A percentile compares a stretch with the other conserved stretches of the same genome.
phyloP scores from a whole-genome alignment of 2,113 vertebrate species.

The Neofelis nebulosa region DNA sequence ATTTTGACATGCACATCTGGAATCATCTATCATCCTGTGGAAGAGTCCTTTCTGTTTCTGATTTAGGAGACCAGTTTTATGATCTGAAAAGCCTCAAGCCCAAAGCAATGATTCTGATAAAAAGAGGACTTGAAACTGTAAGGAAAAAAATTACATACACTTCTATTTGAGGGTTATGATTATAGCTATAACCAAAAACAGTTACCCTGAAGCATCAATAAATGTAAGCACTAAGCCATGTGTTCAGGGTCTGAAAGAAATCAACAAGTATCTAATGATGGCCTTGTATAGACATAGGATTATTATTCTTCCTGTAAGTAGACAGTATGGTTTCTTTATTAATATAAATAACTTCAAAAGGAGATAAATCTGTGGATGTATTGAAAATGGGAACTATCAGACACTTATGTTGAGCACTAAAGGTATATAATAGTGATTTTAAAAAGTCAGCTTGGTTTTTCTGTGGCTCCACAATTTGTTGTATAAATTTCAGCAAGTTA shows the following conservation, averaged over 20 bases:
- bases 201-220: slow-evolving; percentile 38
- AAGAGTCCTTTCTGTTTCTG: background rate
- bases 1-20: slow-evolving; percentile 48
- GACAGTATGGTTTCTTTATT: background rate
- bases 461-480: background rate
- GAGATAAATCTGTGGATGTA: background rate
- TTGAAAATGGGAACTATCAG: background rate
- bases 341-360: background rate
- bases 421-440: background rate
- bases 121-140: slow-evolving; percentile 38
- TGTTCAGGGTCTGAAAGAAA: slow-evolving; percentile 48
- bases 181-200: slow-evolving; percentile 46
- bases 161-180: slow-evolving; percentile 51
- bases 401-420: background rate
- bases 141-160: slow-evolving; percentile 25
- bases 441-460: background rate
- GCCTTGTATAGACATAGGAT: background rate
- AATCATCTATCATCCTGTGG: background rate
- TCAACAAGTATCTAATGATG: slow-evolving; percentile 39
- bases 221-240: slow-evolving; percentile 5
- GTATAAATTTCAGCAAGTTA: background rate
- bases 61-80: slow-evolving; percentile 58
- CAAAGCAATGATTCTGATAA: slow-evolving; percentile 53
- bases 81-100: slow-evolving; percentile 47
- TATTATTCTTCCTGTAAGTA: slow-evolving; percentile 5